A percentile compares a stretch with the other conserved stretches of the same genome.
Evolutionary conservation across 2,113 vertebrate genomes (phyloP).

Genomic region (Pedetes capensis): DNA sequence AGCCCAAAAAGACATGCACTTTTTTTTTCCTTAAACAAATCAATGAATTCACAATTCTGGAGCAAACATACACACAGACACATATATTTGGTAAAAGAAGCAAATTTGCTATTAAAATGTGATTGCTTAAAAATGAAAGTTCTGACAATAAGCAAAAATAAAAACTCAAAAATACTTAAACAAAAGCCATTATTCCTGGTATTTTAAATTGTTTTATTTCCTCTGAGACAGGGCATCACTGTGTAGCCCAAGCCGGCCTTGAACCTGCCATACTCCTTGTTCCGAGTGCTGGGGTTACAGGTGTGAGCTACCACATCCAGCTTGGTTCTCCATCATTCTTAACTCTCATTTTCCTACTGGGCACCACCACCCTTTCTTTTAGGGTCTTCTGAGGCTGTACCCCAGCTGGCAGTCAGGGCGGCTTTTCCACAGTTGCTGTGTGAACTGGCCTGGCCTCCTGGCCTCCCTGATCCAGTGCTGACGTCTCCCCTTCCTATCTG

Average conservation of each 20-base stretch:
- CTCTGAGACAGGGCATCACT: too few species aligned
- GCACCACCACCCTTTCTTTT: not conserved
- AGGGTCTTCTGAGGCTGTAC: too few species aligned
- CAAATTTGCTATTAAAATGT: not conserved
- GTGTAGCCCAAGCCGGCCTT: not conserved
- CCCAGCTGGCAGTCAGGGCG: fast-evolving
- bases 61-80: not conserved
- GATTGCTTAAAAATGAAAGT: not conserved
- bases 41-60: not conserved
- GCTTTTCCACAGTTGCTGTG: too few species aligned
- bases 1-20: not conserved
- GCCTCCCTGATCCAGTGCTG: not conserved
- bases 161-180: too few species aligned
- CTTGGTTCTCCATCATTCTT: not conserved
- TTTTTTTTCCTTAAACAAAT: not conserved
- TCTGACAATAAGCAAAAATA: not conserved
- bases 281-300: not conserved
- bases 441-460: not conserved
- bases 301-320: too few species aligned
- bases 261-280: not conserved
- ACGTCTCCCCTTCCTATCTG: not conserved
- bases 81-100: not conserved
- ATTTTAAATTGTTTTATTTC: too few species aligned
- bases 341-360: not conserved
- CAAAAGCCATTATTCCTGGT: too few species aligned